Evolutionary conservation across 2,888 invertebrate genomes (phyloP), one percentile per base, ranked within the genome.

Genomic region (Bimastos eiseni): DNA sequence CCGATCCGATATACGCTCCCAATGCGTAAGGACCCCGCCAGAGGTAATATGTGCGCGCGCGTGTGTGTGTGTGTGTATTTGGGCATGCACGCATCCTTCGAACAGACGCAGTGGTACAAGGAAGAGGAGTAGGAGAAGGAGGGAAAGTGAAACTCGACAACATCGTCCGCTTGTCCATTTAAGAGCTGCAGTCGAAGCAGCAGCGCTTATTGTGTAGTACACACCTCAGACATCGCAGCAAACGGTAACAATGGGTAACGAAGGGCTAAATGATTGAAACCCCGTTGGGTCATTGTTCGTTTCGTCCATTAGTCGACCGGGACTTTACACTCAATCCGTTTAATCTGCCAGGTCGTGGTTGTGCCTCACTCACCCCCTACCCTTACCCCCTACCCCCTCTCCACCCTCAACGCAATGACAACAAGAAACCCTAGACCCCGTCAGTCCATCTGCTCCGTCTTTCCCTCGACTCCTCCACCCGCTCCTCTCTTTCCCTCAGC

Each of bases 381-480:
- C n/a, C n/a, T n/a, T n/a, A n/a, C n/a, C n/a, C n/a, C n/a, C n/a
- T n/a, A n/a, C 37, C 34, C 3, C 49, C 21, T 17, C 21, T 8
- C 86, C 24, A 6, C 36, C 21, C 86, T 8, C 86, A 1, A 17
- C 34, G 86, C 86, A 17, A 86, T 37, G 34, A 86, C 86, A 86
- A 86, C 86, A 86, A 86, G 86, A 86, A 86, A 86, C 86, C 37
- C 86, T 86, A 86, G 86, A 86, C 86, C 19, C 36, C 21, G 37
- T 24, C 21, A 5, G 86, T 86, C 86, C 86, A 34, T 86, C 86
- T 84, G 84, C 84, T 84, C 49, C 24, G 49, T 49, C 49, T 49
- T 49, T 49, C 49, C 19, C 21, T 49, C n/a, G n/a, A n/a, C n/a
- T 49, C 4, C 19, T 21, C 49, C 49, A 13, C 49, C 49, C 41